phyloP scores from a whole-genome alignment of 2,888 invertebrate genomes.

The Monoplex corrugatus region DNA sequence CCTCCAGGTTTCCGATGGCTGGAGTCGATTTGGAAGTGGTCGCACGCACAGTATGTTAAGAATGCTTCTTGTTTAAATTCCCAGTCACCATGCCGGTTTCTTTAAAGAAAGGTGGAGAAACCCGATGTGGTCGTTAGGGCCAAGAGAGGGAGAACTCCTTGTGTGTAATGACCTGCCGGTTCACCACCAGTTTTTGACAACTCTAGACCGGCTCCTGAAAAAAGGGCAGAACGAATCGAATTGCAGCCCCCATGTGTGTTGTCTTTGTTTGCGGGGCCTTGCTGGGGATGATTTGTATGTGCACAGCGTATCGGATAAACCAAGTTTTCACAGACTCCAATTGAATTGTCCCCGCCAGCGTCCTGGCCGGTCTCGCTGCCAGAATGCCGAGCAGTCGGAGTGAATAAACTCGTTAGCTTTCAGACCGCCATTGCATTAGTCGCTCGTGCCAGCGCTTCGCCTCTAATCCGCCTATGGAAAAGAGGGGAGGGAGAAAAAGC shows the following conservation, averaged over 20 bases:
- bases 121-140: constrained; percentile 1
- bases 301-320: constrained; percentile 51
- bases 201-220: constrained; percentile 11
- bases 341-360: constrained; percentile 41
- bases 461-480: not conserved
- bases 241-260: not conserved
- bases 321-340: constrained; percentile 49
- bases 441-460: constrained; percentile 24
- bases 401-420: constrained; percentile 49
- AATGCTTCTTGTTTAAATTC: constrained; percentile 3
- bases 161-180: constrained; percentile 38
- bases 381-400: constrained; percentile 30
- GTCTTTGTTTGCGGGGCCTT: constrained; percentile 29
- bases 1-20: not conserved
- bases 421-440: constrained; percentile 38
- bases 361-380: not conserved
- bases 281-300: constrained; percentile 45
- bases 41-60: constrained; percentile 24
- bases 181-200: constrained; percentile 6
- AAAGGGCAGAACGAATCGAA: constrained; percentile 39
- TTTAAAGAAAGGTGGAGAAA: not conserved
- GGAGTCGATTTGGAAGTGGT: constrained; percentile 15
- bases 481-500: constrained; percentile 7
- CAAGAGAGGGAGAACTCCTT: not conserved
- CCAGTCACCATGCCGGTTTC: not conserved